Conservation (phyloP, 2,113 vertebrate species). For the Callorhinus ursinus region DNA sequence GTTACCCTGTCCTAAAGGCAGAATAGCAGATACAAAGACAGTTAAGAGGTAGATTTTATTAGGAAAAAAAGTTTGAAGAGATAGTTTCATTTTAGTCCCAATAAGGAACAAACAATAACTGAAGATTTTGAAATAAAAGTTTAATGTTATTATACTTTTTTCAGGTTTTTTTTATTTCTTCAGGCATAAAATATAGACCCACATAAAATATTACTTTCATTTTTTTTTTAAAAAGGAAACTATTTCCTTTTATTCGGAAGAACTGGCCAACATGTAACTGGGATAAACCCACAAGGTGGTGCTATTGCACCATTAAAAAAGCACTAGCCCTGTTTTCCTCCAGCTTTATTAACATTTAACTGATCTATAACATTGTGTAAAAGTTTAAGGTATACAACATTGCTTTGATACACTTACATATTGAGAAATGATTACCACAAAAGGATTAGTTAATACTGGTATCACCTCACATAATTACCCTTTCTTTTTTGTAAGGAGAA, state of each 20-base stretch:
- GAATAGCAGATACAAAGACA: constrained; percentile 65
- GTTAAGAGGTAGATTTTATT: constrained; percentile 43
- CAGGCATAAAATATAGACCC: constrained; percentile 1
- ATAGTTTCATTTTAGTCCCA: constrained; percentile 21
- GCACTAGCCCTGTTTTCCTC: background rate
- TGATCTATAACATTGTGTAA: background rate
- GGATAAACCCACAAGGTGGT: constrained; percentile 56
- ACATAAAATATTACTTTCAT: constrained; percentile 16
- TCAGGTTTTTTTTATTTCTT: constrained; percentile 1
- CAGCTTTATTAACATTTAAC: background rate
- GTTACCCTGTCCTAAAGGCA: constrained; percentile 90
- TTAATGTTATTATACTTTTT: background rate
- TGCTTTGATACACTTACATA: background rate
- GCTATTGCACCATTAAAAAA: background rate
- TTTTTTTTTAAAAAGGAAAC: background rate
- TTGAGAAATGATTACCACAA: background rate
- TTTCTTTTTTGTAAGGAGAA: background rate
- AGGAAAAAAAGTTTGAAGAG: background rate
- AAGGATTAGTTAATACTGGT: background rate
- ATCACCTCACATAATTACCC: background rate
- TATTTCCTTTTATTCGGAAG: constrained; percentile 3
- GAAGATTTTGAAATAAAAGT: constrained; percentile 17
- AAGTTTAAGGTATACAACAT: background rate
- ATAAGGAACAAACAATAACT: background rate
- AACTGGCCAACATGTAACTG: background rate